These are phyloP conservation scores for Oreonectes daqikongensis DNA, from an alignment of 2,797 vertebrate species.

Conservation along the genomic window DNA sequence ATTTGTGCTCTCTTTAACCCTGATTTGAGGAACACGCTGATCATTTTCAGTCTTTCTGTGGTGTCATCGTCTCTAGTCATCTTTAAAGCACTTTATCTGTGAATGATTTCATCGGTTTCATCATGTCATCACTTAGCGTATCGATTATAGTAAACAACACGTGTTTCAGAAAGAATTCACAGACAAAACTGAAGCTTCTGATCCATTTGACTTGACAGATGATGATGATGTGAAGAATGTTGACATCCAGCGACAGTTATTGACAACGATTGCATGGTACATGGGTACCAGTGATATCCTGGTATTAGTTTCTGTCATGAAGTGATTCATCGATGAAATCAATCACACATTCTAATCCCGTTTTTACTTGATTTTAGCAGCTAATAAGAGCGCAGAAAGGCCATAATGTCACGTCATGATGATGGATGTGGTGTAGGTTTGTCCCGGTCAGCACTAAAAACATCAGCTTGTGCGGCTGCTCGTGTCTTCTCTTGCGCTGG, in stretches of 20 bases:
- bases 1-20: conserved; percentile 28
- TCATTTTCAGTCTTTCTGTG: too few relatives aligned
- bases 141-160: neutral
- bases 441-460: neutral
- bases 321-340: too few relatives aligned
- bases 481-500: conserved; percentile 1
- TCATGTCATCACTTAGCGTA: too few relatives aligned
- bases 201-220: too few relatives aligned
- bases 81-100: neutral
- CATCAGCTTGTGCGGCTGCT: conserved; percentile 21
- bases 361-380: neutral
- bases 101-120: conserved; percentile 22
- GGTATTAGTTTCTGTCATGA: too few relatives aligned
- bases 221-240: too few relatives aligned
- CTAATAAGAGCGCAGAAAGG: conserved; percentile 2
- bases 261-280: too few relatives aligned
- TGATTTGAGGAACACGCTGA: too few relatives aligned
- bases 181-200: neutral
- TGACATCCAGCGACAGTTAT: too few relatives aligned
- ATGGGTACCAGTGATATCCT: too few relatives aligned
- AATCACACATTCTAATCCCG: neutral
- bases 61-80: too few relatives aligned
- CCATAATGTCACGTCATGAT: conserved; percentile 43
- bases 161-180: neutral
- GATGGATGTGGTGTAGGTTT: conserved; percentile 59